Base-by-base conservation (phyloP, 1,140 invertebrate species). In the Myzus persicae region DNA sequence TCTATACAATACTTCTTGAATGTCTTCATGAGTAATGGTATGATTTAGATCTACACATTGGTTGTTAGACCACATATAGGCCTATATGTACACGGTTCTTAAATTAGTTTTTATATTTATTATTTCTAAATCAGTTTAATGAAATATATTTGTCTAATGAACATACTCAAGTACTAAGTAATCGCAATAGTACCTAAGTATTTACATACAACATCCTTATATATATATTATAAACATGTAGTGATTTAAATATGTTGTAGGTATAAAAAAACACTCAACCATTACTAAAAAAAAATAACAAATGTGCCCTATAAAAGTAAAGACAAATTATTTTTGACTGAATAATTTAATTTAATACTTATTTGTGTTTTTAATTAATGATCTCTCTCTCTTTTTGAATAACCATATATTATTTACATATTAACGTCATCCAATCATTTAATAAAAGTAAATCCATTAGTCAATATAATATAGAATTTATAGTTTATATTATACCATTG, bases 21-120 rank as follows among this genome's bases (percentile, higher is more conserved):
- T 81, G 22, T 91, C 90, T n/a, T 91, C 76, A 24, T 91, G 26
- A 14, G 67, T 82, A 18, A 76, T 46, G 26, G 36, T 82, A 8
- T 81, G 36, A 92, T 48, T 81, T 44, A 92, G 4, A 92, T 81
- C 44, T 38, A n/a, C 44, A 84, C 91, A 81, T 82, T 76, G 67
- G 76, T 92, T 81, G 9, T 8, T 81, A 38, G 44, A 36, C 67
- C 59, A 92, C 1, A 81, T 42, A 82, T 81, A 81, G 20, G 91
- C 67, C 59, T 92, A 46, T 76, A 48, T 51, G 48, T 51, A 51
- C 48, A 67, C n/a, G 14, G 1, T 18, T 76, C 20, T 76, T 76
- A n/a, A 76, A 76, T 76, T 76, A 76, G 59, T n/a, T 76, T n/a
- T n/a, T 76, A 76, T 76, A 76, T n/a, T 76, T 20, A 76, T 76